Percentiles rank a stretch among this genome's conserved stretches.
Evolutionary conservation across 2,888 invertebrate genomes (phyloP).

Genomic region (Trachelus tabidus): DNA sequence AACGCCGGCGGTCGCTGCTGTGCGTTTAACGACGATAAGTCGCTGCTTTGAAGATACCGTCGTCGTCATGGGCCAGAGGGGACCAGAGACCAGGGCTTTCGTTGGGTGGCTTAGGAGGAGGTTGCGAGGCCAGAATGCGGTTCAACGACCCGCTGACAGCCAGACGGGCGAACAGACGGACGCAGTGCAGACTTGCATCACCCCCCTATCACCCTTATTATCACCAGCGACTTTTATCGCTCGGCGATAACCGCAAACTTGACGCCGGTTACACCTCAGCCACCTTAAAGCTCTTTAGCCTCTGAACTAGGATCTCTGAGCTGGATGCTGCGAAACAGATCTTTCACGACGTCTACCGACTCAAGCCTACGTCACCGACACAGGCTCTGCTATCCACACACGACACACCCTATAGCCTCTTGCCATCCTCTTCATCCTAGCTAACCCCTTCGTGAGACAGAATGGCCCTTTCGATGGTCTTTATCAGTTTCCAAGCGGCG

Average conservation of each 20-base stretch:
- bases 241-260: constrained; percentile 48
- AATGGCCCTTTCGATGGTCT: background rate
- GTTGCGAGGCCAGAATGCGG: constrained; percentile 75
- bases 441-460: background rate
- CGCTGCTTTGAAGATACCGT: constrained; percentile 45
- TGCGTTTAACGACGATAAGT: constrained; percentile 48
- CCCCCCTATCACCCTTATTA: constrained; percentile 65
- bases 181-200: constrained; percentile 69
- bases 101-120: constrained; percentile 55
- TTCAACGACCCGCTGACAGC: constrained; percentile 64
- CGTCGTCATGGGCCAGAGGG: background rate
- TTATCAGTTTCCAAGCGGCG: background rate
- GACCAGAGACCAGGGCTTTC: background rate
- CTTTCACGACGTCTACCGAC: background rate
- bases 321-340: background rate
- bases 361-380: background rate
- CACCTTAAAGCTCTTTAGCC: background rate
- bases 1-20: background rate
- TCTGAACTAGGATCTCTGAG: background rate
- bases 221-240: constrained; percentile 58
- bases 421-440: background rate
- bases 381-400: background rate
- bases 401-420: background rate
- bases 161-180: constrained; percentile 53
- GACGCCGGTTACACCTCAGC: constrained; percentile 13